Conservation (phyloP, 2,113 vertebrate species). For the Ciconia maguari region DNA sequence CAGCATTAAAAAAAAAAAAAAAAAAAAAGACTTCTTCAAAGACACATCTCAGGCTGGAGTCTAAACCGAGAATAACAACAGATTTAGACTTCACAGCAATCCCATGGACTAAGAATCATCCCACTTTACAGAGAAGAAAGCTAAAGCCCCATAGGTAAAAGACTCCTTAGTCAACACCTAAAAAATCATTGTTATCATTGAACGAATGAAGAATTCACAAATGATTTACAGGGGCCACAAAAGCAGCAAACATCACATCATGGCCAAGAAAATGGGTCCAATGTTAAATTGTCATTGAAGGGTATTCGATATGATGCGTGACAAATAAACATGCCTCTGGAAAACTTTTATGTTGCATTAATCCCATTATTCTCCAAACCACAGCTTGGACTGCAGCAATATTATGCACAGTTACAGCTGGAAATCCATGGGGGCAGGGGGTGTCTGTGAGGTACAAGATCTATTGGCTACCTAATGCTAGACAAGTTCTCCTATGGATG, state of each 20-base stretch:
- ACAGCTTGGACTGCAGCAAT: not conserved
- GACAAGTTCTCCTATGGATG: not conserved
- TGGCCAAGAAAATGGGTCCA: not conserved
- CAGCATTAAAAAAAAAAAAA: not conserved
- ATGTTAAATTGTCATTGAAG: not conserved
- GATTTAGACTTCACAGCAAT: not conserved
- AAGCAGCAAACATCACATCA: not conserved
- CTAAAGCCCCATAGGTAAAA: not conserved
- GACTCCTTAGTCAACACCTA: not conserved
- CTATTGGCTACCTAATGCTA: not conserved
- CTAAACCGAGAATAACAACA: conserved; percentile 22
- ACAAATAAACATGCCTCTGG: not conserved
- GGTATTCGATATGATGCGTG: not conserved
- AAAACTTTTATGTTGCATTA: not conserved
- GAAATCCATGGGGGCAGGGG: not conserved
- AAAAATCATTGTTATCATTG: not conserved
- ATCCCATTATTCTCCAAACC: not conserved
- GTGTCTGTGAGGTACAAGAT: not conserved
- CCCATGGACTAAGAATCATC: not conserved
- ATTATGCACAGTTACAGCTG: not conserved
- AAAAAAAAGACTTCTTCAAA: not conserved
- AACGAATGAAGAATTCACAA: not conserved
- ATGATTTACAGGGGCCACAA: not conserved
- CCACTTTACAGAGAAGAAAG: not conserved
- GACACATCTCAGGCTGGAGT: not conserved